Evolutionary conservation across 2,888 invertebrate genomes (phyloP).

Genomic region (Nudaria mundana): DNA sequence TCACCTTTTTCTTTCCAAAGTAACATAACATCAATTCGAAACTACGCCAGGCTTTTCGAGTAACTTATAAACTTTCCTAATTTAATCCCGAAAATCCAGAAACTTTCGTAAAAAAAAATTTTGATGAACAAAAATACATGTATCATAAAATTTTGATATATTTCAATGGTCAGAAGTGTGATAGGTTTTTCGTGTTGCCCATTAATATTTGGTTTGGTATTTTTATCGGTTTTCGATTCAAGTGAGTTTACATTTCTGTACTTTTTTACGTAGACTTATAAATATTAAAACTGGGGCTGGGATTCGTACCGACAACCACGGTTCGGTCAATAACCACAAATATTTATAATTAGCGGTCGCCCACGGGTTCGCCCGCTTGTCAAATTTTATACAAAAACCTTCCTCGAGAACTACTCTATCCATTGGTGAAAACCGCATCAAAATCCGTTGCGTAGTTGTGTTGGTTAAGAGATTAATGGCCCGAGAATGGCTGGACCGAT

Average conservation of each 20-base stretch:
- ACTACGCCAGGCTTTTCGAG: conserved; percentile 13
- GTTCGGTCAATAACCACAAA: no score
- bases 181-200: conserved; percentile 32
- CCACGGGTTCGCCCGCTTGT: no score
- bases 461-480: no score
- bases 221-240: conserved; percentile 9
- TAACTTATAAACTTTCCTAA: conserved; percentile 29
- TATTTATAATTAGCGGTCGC: no score
- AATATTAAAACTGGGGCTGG: no score
- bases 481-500: no score
- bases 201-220: conserved; percentile 6
- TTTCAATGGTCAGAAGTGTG: conserved; percentile 13
- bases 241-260: conserved; percentile 5
- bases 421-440: no score
- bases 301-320: no score
- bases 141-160: conserved; percentile 7
- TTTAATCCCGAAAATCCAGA: conserved; percentile 32
- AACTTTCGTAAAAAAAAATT: conserved; percentile 26
- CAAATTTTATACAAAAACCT: no score
- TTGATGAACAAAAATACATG: conserved; percentile 16
- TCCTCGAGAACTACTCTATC: no score
- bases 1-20: conserved; percentile 14
- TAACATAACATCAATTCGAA: conserved; percentile 25
- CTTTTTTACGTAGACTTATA: no score
- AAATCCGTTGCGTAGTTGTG: no score